These are phyloP conservation scores for Equus przewalskii DNA, from an alignment of 2,113 vertebrate genomes.

Conservation along the genomic window DNA sequence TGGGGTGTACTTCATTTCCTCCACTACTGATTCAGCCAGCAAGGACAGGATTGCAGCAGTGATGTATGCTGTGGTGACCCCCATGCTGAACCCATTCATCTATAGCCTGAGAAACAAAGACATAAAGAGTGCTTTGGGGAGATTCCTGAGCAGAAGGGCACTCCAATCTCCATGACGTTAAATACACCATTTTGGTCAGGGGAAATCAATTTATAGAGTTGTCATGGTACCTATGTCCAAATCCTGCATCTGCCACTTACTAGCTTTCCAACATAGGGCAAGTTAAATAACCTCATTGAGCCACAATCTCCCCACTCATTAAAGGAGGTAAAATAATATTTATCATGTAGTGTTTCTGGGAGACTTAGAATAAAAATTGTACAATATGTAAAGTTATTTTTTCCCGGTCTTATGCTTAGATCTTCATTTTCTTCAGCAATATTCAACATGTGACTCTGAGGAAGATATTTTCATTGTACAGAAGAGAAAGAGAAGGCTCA, in stretches of 20 bases:
- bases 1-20: slow-evolving; percentile 77
- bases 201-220: background rate
- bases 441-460: background rate
- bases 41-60: slow-evolving; percentile 74
- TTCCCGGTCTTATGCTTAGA: background rate
- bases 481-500: background rate
- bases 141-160: background rate
- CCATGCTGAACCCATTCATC: slow-evolving; percentile 84
- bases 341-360: background rate
- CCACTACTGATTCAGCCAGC: slow-evolving; percentile 42
- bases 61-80: slow-evolving; percentile 77
- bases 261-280: background rate
- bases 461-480: background rate
- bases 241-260: background rate
- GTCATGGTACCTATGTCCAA: background rate
- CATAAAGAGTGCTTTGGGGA: slow-evolving; percentile 72
- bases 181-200: background rate
- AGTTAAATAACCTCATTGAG: background rate
- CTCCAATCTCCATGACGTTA: background rate
- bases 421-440: background rate
- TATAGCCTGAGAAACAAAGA: slow-evolving; percentile 80
- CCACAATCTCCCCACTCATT: background rate
- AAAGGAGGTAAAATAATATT: background rate
- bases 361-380: background rate
- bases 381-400: background rate